Evolutionary conservation across 2,113 vertebrate genomes (phyloP).

Genomic region (Saccopteryx leptura): DNA sequence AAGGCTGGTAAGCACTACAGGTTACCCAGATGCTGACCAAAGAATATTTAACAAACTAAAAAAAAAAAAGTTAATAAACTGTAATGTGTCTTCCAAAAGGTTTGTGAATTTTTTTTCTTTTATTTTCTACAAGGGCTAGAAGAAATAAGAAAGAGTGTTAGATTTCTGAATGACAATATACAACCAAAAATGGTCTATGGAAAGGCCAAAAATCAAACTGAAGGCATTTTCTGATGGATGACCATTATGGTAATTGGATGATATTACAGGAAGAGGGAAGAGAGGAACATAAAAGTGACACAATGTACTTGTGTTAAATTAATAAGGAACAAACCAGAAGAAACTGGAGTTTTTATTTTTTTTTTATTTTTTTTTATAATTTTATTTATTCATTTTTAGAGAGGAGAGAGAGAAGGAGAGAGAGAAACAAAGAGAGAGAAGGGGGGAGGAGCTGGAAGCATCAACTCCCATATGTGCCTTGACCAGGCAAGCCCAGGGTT

Average conservation of each 20-base stretch:
- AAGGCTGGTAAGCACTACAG: conserved; percentile 78
- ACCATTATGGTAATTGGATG: neutral
- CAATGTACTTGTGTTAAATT: neutral
- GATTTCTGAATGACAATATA: conserved; percentile 36
- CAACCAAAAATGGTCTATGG: neutral
- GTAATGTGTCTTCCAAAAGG: conserved; percentile 69
- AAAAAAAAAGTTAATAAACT: conserved; percentile 81
- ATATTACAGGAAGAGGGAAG: neutral
- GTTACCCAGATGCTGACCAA: conserved; percentile 85
- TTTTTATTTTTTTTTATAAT: too few relatives aligned
- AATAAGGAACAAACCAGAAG: neutral
- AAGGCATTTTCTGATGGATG: neutral
- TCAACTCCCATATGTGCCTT: too few relatives aligned
- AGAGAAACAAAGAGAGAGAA: too few relatives aligned
- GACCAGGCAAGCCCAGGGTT: too few relatives aligned
- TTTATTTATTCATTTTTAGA: too few relatives aligned
- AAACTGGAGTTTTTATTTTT: neutral
- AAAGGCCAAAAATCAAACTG: neutral
- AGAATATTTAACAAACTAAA: conserved; percentile 82
- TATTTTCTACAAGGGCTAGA: conserved; percentile 24
- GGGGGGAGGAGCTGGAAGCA: too few relatives aligned
- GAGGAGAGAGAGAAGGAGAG: too few relatives aligned
- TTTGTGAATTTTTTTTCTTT: conserved; percentile 74
- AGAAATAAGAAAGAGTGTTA: neutral
- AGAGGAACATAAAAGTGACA: neutral